Evolutionary conservation across 1,140 invertebrate genomes (phyloP), one percentile per base, ranked within the genome.

Genomic region (Drosophila micromelanica): DNA sequence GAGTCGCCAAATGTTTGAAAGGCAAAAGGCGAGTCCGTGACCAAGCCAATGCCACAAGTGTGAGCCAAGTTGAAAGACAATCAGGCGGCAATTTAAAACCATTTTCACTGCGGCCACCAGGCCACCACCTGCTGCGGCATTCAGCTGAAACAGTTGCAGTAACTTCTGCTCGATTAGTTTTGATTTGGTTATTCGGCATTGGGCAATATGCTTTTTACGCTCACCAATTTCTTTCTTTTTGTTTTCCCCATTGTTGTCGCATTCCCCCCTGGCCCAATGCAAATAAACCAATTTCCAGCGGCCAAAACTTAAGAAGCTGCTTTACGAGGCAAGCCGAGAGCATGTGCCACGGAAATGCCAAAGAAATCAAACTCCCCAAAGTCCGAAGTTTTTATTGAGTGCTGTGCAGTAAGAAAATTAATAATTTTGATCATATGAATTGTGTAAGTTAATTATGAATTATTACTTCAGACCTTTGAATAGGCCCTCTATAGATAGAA

Each of bases 151-250:
- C 60, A 64, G 73, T 73, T 80, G 84, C 84, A 84, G 73, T 80
- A 89, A 80, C 84, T 89, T 89, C 84, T 84, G 79, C 79, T 77
- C 81, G 84, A 89, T 89, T 89, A 89, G 84, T 80, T 89, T 89
- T 89, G 84, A 89, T 89, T 89, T 89, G 84, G 79, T 89, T 89
- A 78, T 87, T 82, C 59, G 76, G 84, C 70, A 77, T 89, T 89
- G 72, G 69, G 73, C 80, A 78, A 77, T 80, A 64, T 84, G 80
- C 76, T 71, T 76, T 62, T 64, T 15, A 11, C 30, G 73, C 48
- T 52, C 17, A 42, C 48, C 57, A 65, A 64, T 64, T 77, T 75
- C 54, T 54, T 51, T 86, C 52, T 45, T 70, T 63, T 9, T 7
- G 32, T 8, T 78, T 20, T 45, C 15, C 20, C 30, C 40, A 49